Conservation (phyloP, 2,113 vertebrate species). For the Phaethon lepturus region DNA sequence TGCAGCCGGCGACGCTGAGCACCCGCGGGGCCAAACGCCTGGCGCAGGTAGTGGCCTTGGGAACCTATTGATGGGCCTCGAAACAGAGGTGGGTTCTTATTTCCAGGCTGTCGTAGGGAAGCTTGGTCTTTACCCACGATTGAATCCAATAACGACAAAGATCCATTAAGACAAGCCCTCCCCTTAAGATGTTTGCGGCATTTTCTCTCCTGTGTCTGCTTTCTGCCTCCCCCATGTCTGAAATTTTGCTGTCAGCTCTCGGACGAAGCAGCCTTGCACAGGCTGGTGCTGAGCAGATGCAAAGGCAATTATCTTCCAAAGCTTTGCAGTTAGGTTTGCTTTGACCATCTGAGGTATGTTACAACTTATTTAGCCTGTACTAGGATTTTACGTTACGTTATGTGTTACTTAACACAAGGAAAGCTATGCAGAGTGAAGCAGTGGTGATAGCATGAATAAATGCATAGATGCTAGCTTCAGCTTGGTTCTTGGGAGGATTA, state of each 20-base stretch:
- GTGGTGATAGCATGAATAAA: not conserved
- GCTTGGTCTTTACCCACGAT: not conserved
- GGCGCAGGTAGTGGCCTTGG: not conserved
- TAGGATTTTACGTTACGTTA: not conserved
- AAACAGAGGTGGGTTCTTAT: not conserved
- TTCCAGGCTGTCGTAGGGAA: not conserved
- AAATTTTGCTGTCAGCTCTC: not conserved
- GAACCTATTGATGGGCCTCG: not conserved
- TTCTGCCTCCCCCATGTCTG: not conserved
- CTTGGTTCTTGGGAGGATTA: not conserved
- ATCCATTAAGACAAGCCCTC: not conserved
- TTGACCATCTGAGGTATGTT: not conserved
- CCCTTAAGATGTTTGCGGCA: not conserved
- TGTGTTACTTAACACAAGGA: not conserved
- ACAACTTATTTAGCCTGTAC: not conserved
- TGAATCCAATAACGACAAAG: not conserved
- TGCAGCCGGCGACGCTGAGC: not conserved
- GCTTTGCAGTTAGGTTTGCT: not conserved
- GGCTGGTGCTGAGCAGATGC: not conserved
- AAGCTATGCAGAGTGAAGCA: not conserved
- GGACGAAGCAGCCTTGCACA: not conserved
- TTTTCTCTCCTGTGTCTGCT: not conserved
- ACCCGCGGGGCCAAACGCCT: rapidly evolving
- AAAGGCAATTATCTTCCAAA: not conserved
- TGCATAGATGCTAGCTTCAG: not conserved